These are phyloP conservation scores for Rhamnusium bicolor DNA, from an alignment of 2,888 invertebrate genomes.

Conservation along the genomic window DNA sequence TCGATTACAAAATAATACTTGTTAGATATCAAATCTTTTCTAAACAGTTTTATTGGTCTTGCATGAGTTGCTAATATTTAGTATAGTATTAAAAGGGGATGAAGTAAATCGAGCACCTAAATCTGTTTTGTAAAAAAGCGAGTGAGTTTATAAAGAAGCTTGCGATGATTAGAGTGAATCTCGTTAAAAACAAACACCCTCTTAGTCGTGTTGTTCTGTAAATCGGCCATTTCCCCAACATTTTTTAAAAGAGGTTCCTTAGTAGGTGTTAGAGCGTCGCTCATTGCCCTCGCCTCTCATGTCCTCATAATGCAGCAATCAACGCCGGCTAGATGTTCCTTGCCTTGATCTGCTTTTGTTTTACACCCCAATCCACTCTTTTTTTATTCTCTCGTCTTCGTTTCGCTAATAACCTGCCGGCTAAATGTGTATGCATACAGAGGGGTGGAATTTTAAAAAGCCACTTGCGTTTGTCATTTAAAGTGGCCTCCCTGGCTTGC, in stretches of 20 bases:
- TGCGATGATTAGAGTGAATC: constrained; percentile 67
- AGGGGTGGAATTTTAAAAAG: constrained; percentile 67
- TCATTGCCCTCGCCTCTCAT: constrained; percentile 53
- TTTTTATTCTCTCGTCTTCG: constrained; percentile 65
- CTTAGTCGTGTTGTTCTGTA: constrained; percentile 67
- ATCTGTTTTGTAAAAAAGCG: constrained; percentile 30
- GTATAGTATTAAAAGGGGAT: background rate
- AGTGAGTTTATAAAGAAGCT: constrained; percentile 62
- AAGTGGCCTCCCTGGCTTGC: constrained; percentile 57
- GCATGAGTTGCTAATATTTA: constrained; percentile 12
- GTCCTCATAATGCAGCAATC: constrained; percentile 66
- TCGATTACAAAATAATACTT: no score
- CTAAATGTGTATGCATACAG: constrained; percentile 63
- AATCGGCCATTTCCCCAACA: constrained; percentile 63
- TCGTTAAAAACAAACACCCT: constrained; percentile 71
- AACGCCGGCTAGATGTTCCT: constrained; percentile 64
- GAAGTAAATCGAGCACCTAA: constrained; percentile 21
- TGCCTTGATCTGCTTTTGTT: constrained; percentile 65
- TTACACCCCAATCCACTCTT: constrained; percentile 62
- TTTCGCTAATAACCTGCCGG: constrained; percentile 66
- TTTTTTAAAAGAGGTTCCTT: constrained; percentile 65
- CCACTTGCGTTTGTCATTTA: constrained; percentile 67
- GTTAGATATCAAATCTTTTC: no score
- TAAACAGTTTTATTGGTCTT: background rate
- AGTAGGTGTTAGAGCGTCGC: constrained; percentile 64